Evolutionary conservation across 64 coral and sea anemone species (phyloP), one percentile per base, ranked within the genome.

Genomic region (Porites australiensis): DNA sequence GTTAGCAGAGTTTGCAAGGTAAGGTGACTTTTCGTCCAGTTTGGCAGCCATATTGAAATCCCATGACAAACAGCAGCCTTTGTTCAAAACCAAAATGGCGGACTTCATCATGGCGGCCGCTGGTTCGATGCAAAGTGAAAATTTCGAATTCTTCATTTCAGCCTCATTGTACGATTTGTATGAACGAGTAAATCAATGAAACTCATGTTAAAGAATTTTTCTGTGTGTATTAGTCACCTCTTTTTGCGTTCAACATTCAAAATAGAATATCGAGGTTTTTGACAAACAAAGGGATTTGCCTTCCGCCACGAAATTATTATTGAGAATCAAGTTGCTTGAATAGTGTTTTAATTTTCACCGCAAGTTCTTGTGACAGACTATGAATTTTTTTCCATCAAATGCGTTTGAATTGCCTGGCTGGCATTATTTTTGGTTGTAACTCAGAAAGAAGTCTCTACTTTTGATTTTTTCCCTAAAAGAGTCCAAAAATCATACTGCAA

Each of bases 1-100:
- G 88, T 88, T 99, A 93, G 98, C 98, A 49, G 98, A 99, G 94
- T 99, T 99, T 96, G 98, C 98, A 72, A 96, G 98, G 98, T 99
- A 94, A 96, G 84, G 48, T 91, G 84, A 88, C 83, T 88, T 77
- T 87, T 94, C 77, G 77, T 82, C 78, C 86, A 87, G 80, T 94
- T 96, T 86, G 98, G 94, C 98, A 93, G 98, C 98, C 98, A 99
- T 99, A 60, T 99, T 99, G 94, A 96, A 98, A 95, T 89, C 95
- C 95, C 95, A 98, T 98, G 92, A 94, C 95, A 94, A 98, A 98
- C 95, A 94, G 88, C 91, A 93, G 98, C 92, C 88, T 99, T 94
- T 95, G 93, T 93, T 98, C 96, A 82, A 83, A 89, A 89, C 92
- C 95, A 98, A 98, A 89, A 98, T 98, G 95, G 95, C 95, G 95